Conservation (phyloP, 1,140 invertebrate genomes). For the Eulimnadia texana region DNA sequence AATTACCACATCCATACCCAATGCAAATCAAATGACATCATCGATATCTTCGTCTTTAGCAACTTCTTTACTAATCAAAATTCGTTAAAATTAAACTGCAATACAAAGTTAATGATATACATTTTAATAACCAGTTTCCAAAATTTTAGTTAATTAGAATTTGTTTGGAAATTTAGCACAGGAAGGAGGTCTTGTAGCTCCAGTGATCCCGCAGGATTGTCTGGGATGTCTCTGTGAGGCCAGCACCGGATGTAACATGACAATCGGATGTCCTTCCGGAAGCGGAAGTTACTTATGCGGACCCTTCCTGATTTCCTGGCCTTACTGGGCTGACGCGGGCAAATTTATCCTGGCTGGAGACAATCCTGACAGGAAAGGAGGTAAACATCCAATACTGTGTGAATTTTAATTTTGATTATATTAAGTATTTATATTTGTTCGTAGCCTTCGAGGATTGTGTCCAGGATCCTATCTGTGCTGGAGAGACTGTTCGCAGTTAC, state of each 20-base stretch:
- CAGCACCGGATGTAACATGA: slow-evolving; percentile 55
- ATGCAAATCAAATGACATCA: no score
- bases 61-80: no score
- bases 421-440: slow-evolving; percentile 16
- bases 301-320: slow-evolving; percentile 70
- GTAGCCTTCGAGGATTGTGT: slow-evolving; percentile 45
- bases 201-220: slow-evolving; percentile 39
- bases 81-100: no score
- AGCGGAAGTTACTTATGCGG: slow-evolving; percentile 42
- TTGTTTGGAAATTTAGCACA: no score
- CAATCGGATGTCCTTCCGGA: slow-evolving; percentile 38
- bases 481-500: slow-evolving; percentile 40
- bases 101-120: no score
- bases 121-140: no score
- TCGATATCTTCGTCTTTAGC: no score
- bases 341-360: slow-evolving; percentile 52
- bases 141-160: no score
- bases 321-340: slow-evolving; percentile 70
- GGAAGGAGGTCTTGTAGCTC: slow-evolving; percentile 2
- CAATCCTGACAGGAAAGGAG: slow-evolving; percentile 30
- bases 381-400: slow-evolving; percentile 17
- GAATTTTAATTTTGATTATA: not conserved
- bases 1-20: no score
- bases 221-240: slow-evolving; percentile 75
- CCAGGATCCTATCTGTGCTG: slow-evolving; percentile 40